Evolutionary conservation across 2,113 vertebrate genomes (phyloP), one percentile per base, ranked within the genome.

Genomic region (Fregetta grallaria): DNA sequence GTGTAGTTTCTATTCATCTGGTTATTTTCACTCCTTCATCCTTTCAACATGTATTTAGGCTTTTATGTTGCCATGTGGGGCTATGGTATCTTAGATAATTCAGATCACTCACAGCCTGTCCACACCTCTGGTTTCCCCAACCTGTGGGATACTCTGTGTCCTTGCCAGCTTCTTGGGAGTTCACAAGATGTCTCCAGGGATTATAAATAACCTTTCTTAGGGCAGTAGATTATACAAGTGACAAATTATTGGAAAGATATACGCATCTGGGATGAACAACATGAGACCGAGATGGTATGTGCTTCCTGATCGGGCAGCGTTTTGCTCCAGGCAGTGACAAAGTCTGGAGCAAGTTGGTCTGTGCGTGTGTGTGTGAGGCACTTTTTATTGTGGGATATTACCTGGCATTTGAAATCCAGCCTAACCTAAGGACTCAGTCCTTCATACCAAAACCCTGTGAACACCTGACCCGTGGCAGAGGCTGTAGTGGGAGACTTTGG

Each of bases 401-500:
- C 36, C 26, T 34, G 38, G 19, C 40, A 67, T 15, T 59, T 52
- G 59, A 86, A 81, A 77, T 77, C 14, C 47, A 77, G 50, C 16
- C 34, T 66, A 42, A 56, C 5, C 7, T 3, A 40, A 76, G 44
- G 30, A 47, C 17, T 88, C 12, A 2, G 11, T 26, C 29, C 40
- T 55, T 76, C 14, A 4, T 3, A 4, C 21, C 29, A 61, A 72
- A 77, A 7, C 18, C 27, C 34, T 71, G 12, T 30, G 42, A 40
- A 34, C 11, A 52, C 6, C 23, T 85, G 78, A 36, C 15, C 15
- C 0, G 0, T 11, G 36, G 30, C 34, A 78, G 66, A 62, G 15
- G 18, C 27, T 49, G 12, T 45, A 34, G 38, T 32, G 22, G 21
- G 32, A 79, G 40, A 20, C 34, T 71, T 67, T 9, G 34, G 40